A percentile compares a stretch with the other conserved stretches of the same genome.
Evolutionary conservation across 2,888 invertebrate genomes (phyloP).

Genomic region (Lasioglossum oenotherae): DNA sequence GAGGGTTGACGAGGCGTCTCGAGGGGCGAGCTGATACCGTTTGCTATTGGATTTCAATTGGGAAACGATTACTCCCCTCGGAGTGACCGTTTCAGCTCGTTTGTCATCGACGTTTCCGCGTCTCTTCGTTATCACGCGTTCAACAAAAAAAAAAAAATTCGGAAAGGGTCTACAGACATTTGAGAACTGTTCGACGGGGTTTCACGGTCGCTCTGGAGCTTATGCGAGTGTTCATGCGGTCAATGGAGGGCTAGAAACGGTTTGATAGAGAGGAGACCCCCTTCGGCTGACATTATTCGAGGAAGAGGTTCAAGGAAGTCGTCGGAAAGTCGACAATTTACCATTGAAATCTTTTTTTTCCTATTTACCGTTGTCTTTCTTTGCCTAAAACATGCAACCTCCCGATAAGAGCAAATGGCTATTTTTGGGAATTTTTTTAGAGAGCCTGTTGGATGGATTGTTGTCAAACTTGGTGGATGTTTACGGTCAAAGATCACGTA

Average conservation of each 20-base stretch:
- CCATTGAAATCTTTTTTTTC: not conserved
- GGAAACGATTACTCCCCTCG: conserved; percentile 83
- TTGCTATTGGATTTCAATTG: conserved; percentile 83
- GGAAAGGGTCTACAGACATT: not conserved
- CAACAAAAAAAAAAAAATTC: not conserved
- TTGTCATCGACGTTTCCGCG: conserved; percentile 53
- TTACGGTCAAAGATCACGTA: not conserved
- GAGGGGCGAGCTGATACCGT: conserved; percentile 46
- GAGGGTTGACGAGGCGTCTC: conserved; percentile 24
- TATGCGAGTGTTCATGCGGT: not conserved
- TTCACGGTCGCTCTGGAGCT: not conserved
- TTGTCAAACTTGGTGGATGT: too few relatives aligned
- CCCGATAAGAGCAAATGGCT: not conserved
- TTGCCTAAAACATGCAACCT: not conserved
- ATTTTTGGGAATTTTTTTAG: too few relatives aligned
- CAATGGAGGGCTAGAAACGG: not conserved
- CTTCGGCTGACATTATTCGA: not conserved
- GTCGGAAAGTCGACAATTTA: not conserved
- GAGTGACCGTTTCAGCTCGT: conserved; percentile 72
- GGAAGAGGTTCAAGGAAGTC: not conserved
- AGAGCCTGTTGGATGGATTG: too few relatives aligned
- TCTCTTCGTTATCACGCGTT: conserved; percentile 10
- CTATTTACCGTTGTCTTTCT: not conserved
- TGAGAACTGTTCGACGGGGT: not conserved
- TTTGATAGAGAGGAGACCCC: not conserved